Base-by-base conservation (phyloP, 1,140 invertebrate genomes). In the Caenorhabditis latens region DNA sequence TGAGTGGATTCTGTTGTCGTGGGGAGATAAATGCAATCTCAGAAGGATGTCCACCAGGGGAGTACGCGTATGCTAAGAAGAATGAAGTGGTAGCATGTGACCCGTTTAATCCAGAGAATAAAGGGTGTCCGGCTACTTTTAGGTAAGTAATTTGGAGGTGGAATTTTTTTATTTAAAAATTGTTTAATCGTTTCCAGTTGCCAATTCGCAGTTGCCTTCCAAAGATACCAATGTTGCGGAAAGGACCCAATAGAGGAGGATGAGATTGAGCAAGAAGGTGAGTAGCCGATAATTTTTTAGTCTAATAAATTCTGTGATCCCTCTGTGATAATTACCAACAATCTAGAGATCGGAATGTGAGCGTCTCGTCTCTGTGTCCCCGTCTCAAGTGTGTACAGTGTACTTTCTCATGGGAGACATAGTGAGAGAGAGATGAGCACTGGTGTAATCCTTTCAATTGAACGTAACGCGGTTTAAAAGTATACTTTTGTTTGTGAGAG, bases 171-270 rank as follows among this genome's bases (percentile, higher is more conserved):
- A n/a, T n/a, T n/a, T n/a, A n/a, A n/a, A n/a, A n/a, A n/a, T n/a
- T n/a, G n/a, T n/a, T n/a, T n/a, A n/a, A n/a, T n/a, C n/a, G n/a
- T n/a, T 11, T 91, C 90, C 86, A 86, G 88, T 9, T 91, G 91
- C 43, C 91, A 91, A 83, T 91, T 90, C 43, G 88, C 91, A 13
- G 82, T 90, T 24, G 86, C 87, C 24, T 90, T 89, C 84, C 91
- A 91, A 58, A 86, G 91, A 5, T 91, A 91, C 46, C 91, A 91
- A 82, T 91, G 91, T 55, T 91, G 91, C 63, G 91, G 91, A 21
- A 92, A 91, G 75, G 89, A 90, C 58, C 88, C 90, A 4, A 89
- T 91, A 48, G 90, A 90, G 24, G 90, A 91, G 63, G 90, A 91
- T 46, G 90, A 91, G 58, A 67, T 89, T 24, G 90, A 86, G 24